Evolutionary conservation across 2,888 invertebrate genomes (phyloP), one percentile per base, ranked within the genome.

Genomic region (Caenorhabditis wallacei): DNA sequence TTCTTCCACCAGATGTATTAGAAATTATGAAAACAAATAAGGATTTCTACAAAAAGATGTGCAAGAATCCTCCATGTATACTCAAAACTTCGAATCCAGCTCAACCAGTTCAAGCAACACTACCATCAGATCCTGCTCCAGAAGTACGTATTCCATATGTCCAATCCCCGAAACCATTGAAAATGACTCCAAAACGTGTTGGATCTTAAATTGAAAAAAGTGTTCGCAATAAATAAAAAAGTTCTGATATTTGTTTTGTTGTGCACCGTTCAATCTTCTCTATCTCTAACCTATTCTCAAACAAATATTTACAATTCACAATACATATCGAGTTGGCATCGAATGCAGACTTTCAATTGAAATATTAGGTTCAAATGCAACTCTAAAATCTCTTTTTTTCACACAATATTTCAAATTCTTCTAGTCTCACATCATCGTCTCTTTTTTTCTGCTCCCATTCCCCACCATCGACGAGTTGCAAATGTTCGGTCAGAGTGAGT

Each of bases 1-100:
- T 84, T 30, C 80, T 85, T 10, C 87, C 87, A 16, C 61, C 84
- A 11, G 88, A 88, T 61, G 88, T 88, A 43, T 26, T 88, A 43
- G 87, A 85, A 46, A 86, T 88, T n/a, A 81, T 88, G 85, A 84
- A 82, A 63, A 66, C 66, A 20, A 87, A 88, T 76, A 81, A 83
- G 54, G 76, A 75, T 37, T 88, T 87, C 63, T 84, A 70, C 82
- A 83, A 83, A 46, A 79, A 70, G 46, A 69, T 74, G 56, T 80
- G 75, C 68, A 61, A 66, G 30, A 71, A 71, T 26, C 72, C 81
- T 8, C 80, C 87, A 13, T 84, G 85, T 53, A 63, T 87, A 54
- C 64, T 83, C 37, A 85, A 81, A 53, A 56, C 69, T 26, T 13
- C n/a, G 13, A 46, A 37, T 11, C 64, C 59, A 35, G 30, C 51